Percentiles rank a stretch among this genome's conserved stretches.
phyloP scores from a whole-genome alignment of 2,797 vertebrate species.

The Malurus leucopterus region DNA sequence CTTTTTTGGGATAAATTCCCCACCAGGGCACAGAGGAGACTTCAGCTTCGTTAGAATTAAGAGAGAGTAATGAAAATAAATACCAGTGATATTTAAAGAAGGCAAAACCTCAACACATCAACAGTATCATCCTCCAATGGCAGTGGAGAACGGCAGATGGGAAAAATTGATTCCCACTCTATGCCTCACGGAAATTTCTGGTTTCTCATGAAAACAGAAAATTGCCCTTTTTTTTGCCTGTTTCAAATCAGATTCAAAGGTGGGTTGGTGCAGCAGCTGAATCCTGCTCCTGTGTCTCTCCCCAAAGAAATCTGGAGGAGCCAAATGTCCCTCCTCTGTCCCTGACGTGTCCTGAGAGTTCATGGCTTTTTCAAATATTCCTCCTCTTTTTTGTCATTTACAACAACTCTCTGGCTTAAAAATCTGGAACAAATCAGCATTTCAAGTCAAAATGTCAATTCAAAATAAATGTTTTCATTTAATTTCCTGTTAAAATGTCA shows the following conservation, averaged over 20 bases:
- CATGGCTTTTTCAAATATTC: background rate
- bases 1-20: slow-evolving; percentile 28
- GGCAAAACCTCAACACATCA: background rate
- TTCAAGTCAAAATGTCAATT: slow-evolving; percentile 54
- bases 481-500: slow-evolving; percentile 56
- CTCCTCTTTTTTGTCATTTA: background rate
- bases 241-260: background rate
- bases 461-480: slow-evolving; percentile 55
- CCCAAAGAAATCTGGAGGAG: background rate
- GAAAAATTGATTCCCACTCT: background rate
- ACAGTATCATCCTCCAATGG: background rate
- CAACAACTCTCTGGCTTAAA: background rate
- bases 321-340: background rate
- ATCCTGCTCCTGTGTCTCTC: background rate
- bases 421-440: slow-evolving; percentile 27
- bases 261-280: background rate
- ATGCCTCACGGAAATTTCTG: background rate
- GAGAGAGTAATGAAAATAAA: slow-evolving; percentile 36
- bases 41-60: slow-evolving; percentile 46
- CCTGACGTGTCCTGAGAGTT: fast-evolving
- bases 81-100: slow-evolving; percentile 41
- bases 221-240: background rate
- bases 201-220: background rate
- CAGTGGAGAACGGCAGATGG: fast-evolving
- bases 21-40: background rate